Percentiles rank a stretch among this genome's conserved stretches.
These are phyloP conservation scores for Disparrhopalites patrizii DNA, from an alignment of 2,888 invertebrate genomes.

Conservation along the genomic window DNA sequence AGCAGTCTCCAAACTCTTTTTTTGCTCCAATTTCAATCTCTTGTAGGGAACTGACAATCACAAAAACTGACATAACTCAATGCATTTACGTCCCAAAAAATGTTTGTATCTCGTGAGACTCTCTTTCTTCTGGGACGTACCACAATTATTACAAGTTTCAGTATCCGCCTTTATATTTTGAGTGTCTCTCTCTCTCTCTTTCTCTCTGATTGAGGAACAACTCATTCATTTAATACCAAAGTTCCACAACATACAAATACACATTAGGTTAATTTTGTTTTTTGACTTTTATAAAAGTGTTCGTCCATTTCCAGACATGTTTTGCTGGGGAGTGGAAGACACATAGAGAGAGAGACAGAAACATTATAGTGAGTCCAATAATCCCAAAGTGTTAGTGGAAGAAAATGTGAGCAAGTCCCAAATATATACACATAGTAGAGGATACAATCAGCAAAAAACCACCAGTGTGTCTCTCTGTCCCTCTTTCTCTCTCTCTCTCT, in stretches of 20 bases:
- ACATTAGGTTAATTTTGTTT: no score
- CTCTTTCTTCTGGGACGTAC: neutral
- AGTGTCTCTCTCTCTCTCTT: constrained; percentile 1
- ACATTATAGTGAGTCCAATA: no score
- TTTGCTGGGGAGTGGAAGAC: neutral
- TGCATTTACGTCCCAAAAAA: no score
- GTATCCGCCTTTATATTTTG: no score
- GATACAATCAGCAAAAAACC: neutral
- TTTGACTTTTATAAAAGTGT: neutral
- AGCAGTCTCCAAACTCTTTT: no score
- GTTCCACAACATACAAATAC: no score
- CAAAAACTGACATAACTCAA: no score
- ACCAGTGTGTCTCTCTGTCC: no score
- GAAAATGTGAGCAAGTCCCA: constrained; percentile 5
- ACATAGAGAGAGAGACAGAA: neutral
- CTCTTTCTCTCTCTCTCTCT: neutral
- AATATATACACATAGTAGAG: neutral
- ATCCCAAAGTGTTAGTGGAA: no score
- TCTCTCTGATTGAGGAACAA: constrained; percentile 10
- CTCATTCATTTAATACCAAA: constrained; percentile 12
- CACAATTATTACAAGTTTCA: no score
- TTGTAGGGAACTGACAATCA: no score
- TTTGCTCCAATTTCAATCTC: no score
- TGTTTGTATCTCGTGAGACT: neutral
- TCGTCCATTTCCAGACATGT: constrained; percentile 2